A percentile compares a stretch with the other conserved stretches of the same genome.
phyloP scores from a whole-genome alignment of 53 echinoderm and acorn worm genomes.

The Actinopyga echinites region DNA sequence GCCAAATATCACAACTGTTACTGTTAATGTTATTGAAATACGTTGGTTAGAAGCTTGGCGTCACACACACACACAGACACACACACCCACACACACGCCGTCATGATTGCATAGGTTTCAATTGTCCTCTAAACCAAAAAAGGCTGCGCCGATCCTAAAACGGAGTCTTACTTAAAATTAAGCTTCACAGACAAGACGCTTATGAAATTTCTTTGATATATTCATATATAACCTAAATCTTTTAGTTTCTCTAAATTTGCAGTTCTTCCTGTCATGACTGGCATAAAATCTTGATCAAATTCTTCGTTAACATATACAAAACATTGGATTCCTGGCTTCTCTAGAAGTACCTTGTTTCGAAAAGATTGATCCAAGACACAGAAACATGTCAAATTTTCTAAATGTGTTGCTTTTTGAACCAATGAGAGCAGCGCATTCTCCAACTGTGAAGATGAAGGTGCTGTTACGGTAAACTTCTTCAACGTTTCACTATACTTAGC shows the following conservation, averaged over 20 bases:
- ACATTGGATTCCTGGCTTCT: constrained; percentile 4
- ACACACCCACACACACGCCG: too few relatives aligned
- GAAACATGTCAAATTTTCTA: constrained; percentile 23
- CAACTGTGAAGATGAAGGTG: constrained; percentile 13
- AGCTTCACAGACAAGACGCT: too few relatives aligned
- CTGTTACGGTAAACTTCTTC: constrained; percentile 27
- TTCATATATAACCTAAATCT: constrained; percentile 19
- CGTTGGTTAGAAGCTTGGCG: too few relatives aligned
- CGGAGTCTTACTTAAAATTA: too few relatives aligned
- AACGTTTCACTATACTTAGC: background rate
- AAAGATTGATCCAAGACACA: background rate
- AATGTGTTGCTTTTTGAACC: background rate
- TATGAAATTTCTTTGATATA: background rate
- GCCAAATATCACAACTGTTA: too few relatives aligned
- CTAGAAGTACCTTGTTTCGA: background rate
- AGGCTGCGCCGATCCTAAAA: too few relatives aligned
- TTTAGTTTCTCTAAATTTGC: constrained; percentile 25
- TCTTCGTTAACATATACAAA: constrained; percentile 23
- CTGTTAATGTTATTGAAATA: too few relatives aligned
- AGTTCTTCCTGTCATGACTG: constrained; percentile 11
- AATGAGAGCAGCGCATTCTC: constrained; percentile 6
- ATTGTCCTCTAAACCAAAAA: too few relatives aligned
- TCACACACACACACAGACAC: too few relatives aligned
- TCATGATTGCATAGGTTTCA: too few relatives aligned
- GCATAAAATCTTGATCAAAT: constrained; percentile 25